Base-by-base conservation (phyloP, 2,888 invertebrate species). In the Caradrina clavipalpis region DNA sequence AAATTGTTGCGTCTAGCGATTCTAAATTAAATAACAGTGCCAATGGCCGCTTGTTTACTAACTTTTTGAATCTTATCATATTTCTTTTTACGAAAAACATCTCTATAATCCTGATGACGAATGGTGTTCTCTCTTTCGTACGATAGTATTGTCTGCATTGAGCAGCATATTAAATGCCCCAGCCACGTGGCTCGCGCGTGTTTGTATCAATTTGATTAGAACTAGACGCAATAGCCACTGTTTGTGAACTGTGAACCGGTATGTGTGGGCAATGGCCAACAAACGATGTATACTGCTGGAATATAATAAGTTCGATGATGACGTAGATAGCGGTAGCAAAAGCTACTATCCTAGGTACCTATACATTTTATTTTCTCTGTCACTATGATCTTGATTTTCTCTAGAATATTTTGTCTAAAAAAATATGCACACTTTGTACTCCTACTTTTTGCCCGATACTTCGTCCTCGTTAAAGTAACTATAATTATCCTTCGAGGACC, bases 131-230 rank as follows among this genome's bases (percentile, higher is more conserved):
- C 15, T 73, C 42, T 68, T 39, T 72, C 56, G 6, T 22, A 15
- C 39, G 8, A 35, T 17, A 54, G 42, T 42, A 11, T 26, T 31
- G 56, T 61, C 19, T 58, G 22, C 13, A 49, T 53, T n/a, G 13
- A 73, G 80, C 73, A 51, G 66, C 73, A 82, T 78, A 56, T 82
- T 76, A 82, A 66, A 61, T 45, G 49, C 58, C 39, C 67, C 15
- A 8, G 17, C 50, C 81, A 86, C 80, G 85, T 80, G 80, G 65
- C 15, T 4, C 19, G 54, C 72, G 81, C 86, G 79, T 86, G 86
- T 61, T 76, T 26, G 17, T 67, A 70, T 70, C 74, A 65, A 66
- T 67, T 74, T 66, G 51, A 73, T 73, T 73, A 71, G 57, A 73
- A 64, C 73, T 64, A 62, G 69, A 76, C 71, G 67, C 58, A 65